A percentile compares a stretch with the other conserved stretches of the same genome.
Conservation (phyloP, 2,888 invertebrate species). For the Scaptodrosophila latifasciaeformis region DNA sequence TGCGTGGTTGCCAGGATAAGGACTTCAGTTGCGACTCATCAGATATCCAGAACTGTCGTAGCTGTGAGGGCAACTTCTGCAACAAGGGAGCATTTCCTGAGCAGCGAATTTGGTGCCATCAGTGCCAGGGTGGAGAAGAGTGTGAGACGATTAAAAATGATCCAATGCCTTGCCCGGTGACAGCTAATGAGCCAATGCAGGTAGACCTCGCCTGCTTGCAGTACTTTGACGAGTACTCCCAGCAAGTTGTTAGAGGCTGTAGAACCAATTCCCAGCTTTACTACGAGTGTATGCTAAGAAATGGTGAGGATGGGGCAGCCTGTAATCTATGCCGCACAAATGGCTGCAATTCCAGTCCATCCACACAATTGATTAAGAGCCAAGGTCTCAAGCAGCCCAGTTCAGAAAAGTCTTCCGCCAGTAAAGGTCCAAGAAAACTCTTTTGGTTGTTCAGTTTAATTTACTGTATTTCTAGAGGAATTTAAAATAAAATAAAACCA, state of each 20-base stretch:
- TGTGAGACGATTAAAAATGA: slow-evolving; percentile 34
- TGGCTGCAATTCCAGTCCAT: slow-evolving; percentile 60
- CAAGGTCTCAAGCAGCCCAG: not conserved
- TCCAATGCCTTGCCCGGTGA: slow-evolving; percentile 41
- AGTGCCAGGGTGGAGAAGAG: slow-evolving; percentile 43
- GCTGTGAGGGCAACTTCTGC: slow-evolving; percentile 60
- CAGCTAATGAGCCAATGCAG: slow-evolving; percentile 41
- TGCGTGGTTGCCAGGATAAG: slow-evolving; percentile 58
- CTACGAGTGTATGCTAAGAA: slow-evolving; percentile 53
- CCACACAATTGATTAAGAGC: slow-evolving; percentile 6
- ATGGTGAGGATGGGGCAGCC: slow-evolving; percentile 14
- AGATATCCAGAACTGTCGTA: slow-evolving; percentile 40
- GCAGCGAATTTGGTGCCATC: slow-evolving; percentile 61
- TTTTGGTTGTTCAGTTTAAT: slow-evolving; percentile 22
- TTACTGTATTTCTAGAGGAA: slow-evolving; percentile 37
- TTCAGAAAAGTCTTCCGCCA: not conserved
- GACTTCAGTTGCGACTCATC: slow-evolving; percentile 43
- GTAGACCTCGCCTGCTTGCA: slow-evolving; percentile 53
- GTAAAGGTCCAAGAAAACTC: not conserved
- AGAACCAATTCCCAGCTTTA: slow-evolving; percentile 52
- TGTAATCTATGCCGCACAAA: slow-evolving; percentile 51
- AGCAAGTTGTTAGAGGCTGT: slow-evolving; percentile 63
- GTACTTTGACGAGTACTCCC: slow-evolving; percentile 39
- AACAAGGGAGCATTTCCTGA: slow-evolving; percentile 61
- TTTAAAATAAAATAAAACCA: slow-evolving; percentile 24